A percentile compares a stretch with the other conserved stretches of the same genome.
Conservation (phyloP, 2,888 invertebrate genomes). For the Taenaris catops region DNA sequence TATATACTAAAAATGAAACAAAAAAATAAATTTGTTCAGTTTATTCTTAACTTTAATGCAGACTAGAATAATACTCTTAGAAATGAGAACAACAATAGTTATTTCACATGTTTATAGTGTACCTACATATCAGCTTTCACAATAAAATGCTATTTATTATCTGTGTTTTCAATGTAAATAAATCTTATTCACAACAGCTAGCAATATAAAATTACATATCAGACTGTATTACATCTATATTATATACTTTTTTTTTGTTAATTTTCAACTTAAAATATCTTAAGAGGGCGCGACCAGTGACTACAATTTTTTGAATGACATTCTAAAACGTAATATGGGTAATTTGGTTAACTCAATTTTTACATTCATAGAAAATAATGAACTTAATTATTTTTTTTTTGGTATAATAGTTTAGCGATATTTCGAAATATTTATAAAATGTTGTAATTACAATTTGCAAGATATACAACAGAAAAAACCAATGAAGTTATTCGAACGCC, state of each 20-base stretch:
- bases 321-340: no score
- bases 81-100: constrained; percentile 79
- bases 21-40: constrained; percentile 62
- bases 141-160: constrained; percentile 76
- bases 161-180: constrained; percentile 74
- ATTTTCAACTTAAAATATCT: constrained; percentile 25
- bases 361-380: no score
- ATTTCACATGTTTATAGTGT: constrained; percentile 75
- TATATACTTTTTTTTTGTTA: constrained; percentile 27
- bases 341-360: no score
- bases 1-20: no score
- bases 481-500: no score
- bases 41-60: constrained; percentile 80
- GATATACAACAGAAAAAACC: no score
- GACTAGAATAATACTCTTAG: constrained; percentile 81
- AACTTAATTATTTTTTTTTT: no score
- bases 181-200: constrained; percentile 79
- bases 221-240: constrained; percentile 45
- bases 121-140: constrained; percentile 74
- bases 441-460: no score
- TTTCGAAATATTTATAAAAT: no score
- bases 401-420: no score
- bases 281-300: constrained; percentile 37
- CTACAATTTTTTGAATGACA: constrained; percentile 3
- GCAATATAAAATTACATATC: constrained; percentile 75